Percentiles rank a stretch among this genome's conserved stretches.
Conservation (phyloP, 2,888 invertebrate genomes). For the Euspilapteryx auroguttella region DNA sequence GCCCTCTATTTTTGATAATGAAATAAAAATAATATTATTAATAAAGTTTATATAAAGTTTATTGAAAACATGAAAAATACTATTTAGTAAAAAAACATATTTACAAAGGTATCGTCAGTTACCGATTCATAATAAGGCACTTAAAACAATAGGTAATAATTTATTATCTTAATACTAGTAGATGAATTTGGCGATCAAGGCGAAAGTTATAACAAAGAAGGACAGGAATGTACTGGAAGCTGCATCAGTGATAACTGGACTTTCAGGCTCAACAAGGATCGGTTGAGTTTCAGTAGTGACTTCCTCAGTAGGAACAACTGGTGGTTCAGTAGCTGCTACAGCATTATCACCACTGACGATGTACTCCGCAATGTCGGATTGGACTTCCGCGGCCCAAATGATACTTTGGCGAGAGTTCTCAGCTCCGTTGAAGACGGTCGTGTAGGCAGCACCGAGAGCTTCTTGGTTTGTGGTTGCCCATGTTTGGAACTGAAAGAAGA, state of each 20-base stretch:
- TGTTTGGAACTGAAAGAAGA: slow-evolving; percentile 21
- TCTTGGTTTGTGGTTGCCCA: slow-evolving; percentile 21
- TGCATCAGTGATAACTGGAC: slow-evolving; percentile 23
- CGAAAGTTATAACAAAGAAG: no score
- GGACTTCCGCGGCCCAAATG: slow-evolving; percentile 16
- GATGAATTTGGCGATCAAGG: no score
- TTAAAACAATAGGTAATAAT: no score
- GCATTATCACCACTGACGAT: slow-evolving; percentile 15
- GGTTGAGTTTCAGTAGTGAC: slow-evolving; percentile 2
- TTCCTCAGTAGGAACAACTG: slow-evolving; percentile 5
- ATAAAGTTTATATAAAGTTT: no score
- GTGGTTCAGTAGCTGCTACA: slow-evolving; percentile 8
- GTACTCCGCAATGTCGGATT: slow-evolving; percentile 20
- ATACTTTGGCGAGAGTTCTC: slow-evolving; percentile 16
- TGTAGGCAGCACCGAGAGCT: slow-evolving; percentile 14
- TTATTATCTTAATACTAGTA: no score
- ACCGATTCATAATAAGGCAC: no score
- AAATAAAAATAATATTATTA: no score
- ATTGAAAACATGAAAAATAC: no score
- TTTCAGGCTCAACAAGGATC: slow-evolving; percentile 15
- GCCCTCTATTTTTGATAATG: no score
- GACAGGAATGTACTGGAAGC: slow-evolving; percentile 23
- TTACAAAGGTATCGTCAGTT: no score
- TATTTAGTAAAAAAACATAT: no score
- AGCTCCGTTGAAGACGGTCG: slow-evolving; percentile 14